These are phyloP conservation scores for Calephelis perditalis DNA, from an alignment of 2,888 invertebrate genomes.

Conservation along the genomic window DNA sequence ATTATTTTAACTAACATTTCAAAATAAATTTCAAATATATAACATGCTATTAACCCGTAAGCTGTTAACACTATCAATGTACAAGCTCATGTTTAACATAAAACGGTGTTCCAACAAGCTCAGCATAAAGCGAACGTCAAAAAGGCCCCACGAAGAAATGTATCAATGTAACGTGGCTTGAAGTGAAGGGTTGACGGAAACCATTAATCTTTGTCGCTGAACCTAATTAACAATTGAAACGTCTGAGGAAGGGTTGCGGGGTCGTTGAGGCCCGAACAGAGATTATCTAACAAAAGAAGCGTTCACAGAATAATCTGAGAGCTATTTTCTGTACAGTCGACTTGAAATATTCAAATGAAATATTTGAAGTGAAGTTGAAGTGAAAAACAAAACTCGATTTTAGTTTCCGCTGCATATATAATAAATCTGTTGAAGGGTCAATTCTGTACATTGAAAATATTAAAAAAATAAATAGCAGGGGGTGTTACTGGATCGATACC, in stretches of 20 bases:
- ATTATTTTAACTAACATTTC: too few relatives aligned
- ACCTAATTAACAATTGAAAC: constrained; percentile 47
- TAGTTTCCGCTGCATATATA: too few relatives aligned
- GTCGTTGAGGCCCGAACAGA: constrained; percentile 24
- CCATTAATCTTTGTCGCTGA: constrained; percentile 41
- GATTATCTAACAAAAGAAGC: constrained; percentile 29
- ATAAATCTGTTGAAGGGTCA: too few relatives aligned
- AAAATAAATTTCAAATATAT: too few relatives aligned
- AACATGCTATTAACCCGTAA: too few relatives aligned
- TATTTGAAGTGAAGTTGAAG: too few relatives aligned
- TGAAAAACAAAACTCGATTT: too few relatives aligned
- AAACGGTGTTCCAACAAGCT: constrained; percentile 1
- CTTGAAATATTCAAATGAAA: not conserved
- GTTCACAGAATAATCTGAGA: constrained; percentile 28
- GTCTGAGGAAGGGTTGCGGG: constrained; percentile 28
- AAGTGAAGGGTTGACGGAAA: constrained; percentile 19
- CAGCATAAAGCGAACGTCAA: constrained; percentile 9
- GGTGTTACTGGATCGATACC: too few relatives aligned
- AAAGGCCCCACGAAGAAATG: constrained; percentile 12
- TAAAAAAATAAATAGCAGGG: too few relatives aligned
- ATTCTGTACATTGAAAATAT: too few relatives aligned
- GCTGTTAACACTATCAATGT: not conserved
- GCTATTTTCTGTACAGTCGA: constrained; percentile 15
- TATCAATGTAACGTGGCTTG: constrained; percentile 5
- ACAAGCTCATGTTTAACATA: not conserved